These are phyloP conservation scores for Steinernema hermaphroditum DNA, from an alignment of 2,888 invertebrate species.

Conservation along the genomic window DNA sequence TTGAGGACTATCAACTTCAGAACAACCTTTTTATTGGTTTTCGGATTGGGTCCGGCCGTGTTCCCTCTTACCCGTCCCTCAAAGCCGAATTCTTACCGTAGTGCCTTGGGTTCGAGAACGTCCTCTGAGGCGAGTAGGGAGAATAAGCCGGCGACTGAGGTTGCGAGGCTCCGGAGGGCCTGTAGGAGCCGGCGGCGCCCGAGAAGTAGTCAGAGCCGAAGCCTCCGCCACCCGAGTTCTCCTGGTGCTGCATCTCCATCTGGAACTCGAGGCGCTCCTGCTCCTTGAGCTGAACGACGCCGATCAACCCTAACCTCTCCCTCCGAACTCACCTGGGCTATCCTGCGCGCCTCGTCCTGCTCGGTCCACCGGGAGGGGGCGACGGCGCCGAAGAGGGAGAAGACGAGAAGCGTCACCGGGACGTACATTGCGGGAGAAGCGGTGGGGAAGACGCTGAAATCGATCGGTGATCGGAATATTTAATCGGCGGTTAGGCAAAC, in stretches of 20 bases:
- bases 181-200: not conserved
- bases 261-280: slow-evolving; percentile 42
- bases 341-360: slow-evolving; percentile 41
- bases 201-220: not conserved
- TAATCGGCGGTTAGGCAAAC: slow-evolving; percentile 19
- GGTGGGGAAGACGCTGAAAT: not conserved
- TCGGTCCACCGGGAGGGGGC: slow-evolving; percentile 40
- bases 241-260: slow-evolving; percentile 37
- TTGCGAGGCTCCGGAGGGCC: not conserved
- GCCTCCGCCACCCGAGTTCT: slow-evolving; percentile 5
- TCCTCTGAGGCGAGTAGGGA: not conserved
- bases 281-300: slow-evolving; percentile 38
- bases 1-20: no score
- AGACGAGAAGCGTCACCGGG: not conserved
- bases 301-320: not conserved
- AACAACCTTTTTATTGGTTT: no score
- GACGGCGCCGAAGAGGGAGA: not conserved
- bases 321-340: slow-evolving; percentile 36
- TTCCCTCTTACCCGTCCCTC: no score
- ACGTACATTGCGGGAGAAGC: not conserved
- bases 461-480: slow-evolving; percentile 29
- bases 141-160: not conserved
- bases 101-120: not conserved
- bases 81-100: not conserved
- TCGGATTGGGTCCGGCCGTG: no score